Evolutionary conservation across 2,113 vertebrate species (phyloP).

Genomic region (Cryptomyrus ogoouensis): DNA sequence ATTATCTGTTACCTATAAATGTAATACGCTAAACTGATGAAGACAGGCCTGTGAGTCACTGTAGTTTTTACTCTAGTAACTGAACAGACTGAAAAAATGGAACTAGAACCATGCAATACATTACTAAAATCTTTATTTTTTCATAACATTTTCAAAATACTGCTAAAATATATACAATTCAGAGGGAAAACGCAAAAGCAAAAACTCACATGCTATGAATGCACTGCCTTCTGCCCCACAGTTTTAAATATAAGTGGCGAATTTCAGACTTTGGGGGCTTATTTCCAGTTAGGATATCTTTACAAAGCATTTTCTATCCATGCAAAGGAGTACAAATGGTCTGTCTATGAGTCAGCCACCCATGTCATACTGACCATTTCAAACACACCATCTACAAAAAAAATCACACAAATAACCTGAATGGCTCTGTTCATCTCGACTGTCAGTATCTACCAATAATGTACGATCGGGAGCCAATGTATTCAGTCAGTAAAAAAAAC

Average conservation of each 20-base stretch:
- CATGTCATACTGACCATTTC: slow-evolving; percentile 54
- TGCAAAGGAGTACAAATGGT: slow-evolving; percentile 45
- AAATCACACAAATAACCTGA: not conserved
- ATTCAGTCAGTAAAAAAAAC: slow-evolving; percentile 13
- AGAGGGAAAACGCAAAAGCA: not conserved
- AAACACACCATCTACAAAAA: slow-evolving; percentile 1
- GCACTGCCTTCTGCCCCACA: not conserved
- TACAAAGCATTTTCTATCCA: slow-evolving; percentile 20
- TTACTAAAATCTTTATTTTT: slow-evolving; percentile 41
- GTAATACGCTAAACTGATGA: not conserved
- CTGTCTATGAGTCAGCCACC: slow-evolving; percentile 42
- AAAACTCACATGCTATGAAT: not conserved
- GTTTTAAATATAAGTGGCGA: not conserved
- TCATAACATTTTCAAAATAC: slow-evolving; percentile 19
- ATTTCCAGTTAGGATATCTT: slow-evolving; percentile 20
- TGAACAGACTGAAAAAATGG: not conserved
- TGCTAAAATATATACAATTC: slow-evolving; percentile 21
- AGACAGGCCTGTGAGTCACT: not conserved
- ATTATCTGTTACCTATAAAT: not conserved
- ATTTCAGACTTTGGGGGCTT: not conserved
- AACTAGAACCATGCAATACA: not conserved
- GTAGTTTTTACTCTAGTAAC: not conserved
- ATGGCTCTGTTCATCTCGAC: not conserved
- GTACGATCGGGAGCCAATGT: not conserved
- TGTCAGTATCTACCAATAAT: not conserved